Evolutionary conservation across 2,113 vertebrate species (phyloP).

Genomic region (Argyrosomus japonicus): DNA sequence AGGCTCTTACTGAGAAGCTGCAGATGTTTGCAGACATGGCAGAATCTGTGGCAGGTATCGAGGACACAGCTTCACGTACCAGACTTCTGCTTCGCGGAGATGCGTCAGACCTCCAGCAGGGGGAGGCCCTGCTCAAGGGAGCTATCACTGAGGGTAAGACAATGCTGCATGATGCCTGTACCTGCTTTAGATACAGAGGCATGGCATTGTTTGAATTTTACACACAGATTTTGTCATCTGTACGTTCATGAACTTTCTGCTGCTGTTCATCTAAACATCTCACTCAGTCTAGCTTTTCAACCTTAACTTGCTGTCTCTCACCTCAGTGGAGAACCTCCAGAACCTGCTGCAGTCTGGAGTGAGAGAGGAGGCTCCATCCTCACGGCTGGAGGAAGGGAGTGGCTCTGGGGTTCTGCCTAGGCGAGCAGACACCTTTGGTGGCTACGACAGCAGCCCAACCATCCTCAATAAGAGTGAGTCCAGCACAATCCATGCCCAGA

Average conservation of each 20-base stretch:
- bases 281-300: background rate
- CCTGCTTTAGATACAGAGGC: background rate
- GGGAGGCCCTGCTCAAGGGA: constrained; percentile 89
- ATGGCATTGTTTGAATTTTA: background rate
- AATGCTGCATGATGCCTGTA: background rate
- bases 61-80: constrained; percentile 77
- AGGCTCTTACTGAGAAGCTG: constrained; percentile 91
- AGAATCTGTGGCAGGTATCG: constrained; percentile 84
- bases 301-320: constrained; percentile 16
- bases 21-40: constrained; percentile 92
- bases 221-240: background rate
- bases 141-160: constrained; percentile 90
- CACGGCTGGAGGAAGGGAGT: constrained; percentile 78
- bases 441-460: constrained; percentile 84
- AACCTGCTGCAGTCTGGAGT: constrained; percentile 86
- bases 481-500: background rate
- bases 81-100: constrained; percentile 87
- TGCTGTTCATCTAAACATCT: background rate
- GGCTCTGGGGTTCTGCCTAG: constrained; percentile 75
- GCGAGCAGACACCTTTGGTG: constrained; percentile 91
- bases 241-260: background rate
- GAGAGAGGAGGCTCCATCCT: constrained; percentile 52
- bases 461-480: constrained; percentile 87
- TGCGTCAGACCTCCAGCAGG: constrained; percentile 87
- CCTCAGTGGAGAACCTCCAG: constrained; percentile 91